These are phyloP conservation scores for Chloebia gouldiae DNA, from an alignment of 2,113 vertebrate genomes.

Conservation along the genomic window DNA sequence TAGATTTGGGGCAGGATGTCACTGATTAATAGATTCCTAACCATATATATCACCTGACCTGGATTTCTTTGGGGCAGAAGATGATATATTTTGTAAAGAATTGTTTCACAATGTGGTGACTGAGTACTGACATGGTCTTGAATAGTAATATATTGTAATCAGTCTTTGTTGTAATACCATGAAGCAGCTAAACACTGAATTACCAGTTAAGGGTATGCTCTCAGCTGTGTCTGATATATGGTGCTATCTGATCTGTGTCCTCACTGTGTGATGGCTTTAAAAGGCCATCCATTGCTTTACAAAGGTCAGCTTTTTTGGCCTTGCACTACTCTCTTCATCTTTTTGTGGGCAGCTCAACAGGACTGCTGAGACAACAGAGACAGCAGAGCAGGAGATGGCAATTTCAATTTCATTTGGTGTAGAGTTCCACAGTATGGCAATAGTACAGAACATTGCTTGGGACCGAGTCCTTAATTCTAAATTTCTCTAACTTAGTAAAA, in stretches of 20 bases:
- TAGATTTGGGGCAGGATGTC: background rate
- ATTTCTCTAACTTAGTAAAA: slow-evolving; percentile 6
- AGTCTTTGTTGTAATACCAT: background rate
- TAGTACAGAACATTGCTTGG: background rate
- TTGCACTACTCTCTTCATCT: background rate
- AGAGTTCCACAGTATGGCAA: background rate
- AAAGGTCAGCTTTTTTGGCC: background rate
- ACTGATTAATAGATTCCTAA: background rate
- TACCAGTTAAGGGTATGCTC: background rate
- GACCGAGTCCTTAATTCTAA: background rate
- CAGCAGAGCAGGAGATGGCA: background rate
- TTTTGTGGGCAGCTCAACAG: background rate
- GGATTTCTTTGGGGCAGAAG: background rate
- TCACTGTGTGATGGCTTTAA: background rate
- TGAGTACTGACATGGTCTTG: slow-evolving; percentile 40
- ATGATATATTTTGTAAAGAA: background rate
- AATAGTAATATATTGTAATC: slow-evolving; percentile 30
- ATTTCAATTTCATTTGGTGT: background rate
- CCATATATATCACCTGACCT: background rate
- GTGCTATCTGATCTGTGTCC: background rate
- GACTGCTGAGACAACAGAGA: background rate
- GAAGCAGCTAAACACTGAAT: background rate
- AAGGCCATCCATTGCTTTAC: background rate
- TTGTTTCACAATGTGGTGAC: slow-evolving; percentile 2
- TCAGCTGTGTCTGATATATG: background rate